phyloP scores from a whole-genome alignment of 2,113 vertebrate species.

The Sakesphorus luctuosus region DNA sequence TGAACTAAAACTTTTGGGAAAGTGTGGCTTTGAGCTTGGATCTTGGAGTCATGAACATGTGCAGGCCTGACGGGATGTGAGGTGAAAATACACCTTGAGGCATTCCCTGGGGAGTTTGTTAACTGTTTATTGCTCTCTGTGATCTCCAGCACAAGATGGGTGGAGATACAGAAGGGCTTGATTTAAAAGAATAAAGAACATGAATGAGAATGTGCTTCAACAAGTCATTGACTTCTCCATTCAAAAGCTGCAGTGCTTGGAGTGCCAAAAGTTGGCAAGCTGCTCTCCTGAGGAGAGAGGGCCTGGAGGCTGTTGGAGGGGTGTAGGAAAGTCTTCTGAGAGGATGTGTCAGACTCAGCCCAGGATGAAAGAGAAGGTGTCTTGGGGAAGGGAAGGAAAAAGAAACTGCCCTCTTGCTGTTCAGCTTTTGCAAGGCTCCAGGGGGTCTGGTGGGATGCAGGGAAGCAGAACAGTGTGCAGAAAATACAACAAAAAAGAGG shows the following conservation, averaged over 20 bases:
- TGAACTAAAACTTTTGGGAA: background rate
- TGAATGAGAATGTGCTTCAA: background rate
- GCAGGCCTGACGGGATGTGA: background rate
- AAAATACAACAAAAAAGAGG: background rate
- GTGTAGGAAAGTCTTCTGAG: background rate
- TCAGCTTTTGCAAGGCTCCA: background rate
- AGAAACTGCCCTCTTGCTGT: background rate
- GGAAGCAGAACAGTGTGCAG: background rate
- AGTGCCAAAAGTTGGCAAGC: background rate
- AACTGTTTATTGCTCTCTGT: background rate
- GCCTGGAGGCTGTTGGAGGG: background rate
- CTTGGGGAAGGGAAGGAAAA: background rate
- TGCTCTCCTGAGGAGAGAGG: background rate
- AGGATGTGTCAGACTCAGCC: background rate
- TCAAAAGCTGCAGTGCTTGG: background rate
- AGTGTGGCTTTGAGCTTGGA: background rate
- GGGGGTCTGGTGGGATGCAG: background rate
- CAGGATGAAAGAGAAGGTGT: background rate
- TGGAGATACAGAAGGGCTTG: background rate
- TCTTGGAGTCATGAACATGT: background rate
- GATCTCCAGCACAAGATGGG: background rate
- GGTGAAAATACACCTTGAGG: conserved; percentile 3
- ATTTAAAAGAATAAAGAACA: background rate
- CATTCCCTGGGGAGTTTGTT: background rate
- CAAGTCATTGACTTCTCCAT: background rate